Evolutionary conservation across 2,113 vertebrate species (phyloP), one percentile per base, ranked within the genome.

Genomic region (Anseranas semipalmata): DNA sequence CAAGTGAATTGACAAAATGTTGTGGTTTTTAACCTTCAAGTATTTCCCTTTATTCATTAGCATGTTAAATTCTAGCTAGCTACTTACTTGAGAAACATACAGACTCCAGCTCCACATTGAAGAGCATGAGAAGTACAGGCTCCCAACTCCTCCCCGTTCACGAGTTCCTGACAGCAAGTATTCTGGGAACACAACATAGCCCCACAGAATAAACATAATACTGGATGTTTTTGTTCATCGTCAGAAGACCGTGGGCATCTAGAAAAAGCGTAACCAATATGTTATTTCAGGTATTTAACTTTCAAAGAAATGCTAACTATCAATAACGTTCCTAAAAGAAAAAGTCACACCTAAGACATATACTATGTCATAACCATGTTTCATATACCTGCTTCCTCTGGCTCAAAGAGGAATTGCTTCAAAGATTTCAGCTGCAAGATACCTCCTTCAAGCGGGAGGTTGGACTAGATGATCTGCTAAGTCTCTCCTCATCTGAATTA

Each of bases 151-250:
- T 99, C 99, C 41, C 99, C 99, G 43, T 99, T 99, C 85, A 99
- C 98, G 50, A 98, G 90, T 75, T 98, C 98, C 96, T 99, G 98
- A 92, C 99, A 99, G 96, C 99, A 99, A 65, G 97, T 97, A 94
- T 98, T 99, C 98, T 99, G 99, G 80, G 99, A 99, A 97, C 99
- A 99, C 46, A 99, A 96, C 97, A 99, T 99, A 48, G 98, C 96
- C 53, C 99, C 99, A 85, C 99, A 99, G 84, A 99, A 99, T 93
- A 99, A 98, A 96, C 99, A 99, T 87, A 99, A 96, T 3, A 99
- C 99, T 22, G 99, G 99, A 89, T 99, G 99, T 92, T 99, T 99
- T 53, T 98, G 98, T 75, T 99, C 99, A 78, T 99, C 99, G 37
- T 99, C 99, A 60, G 98, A 98, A 35, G 99, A 99, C 52, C 99